Conservation (phyloP, 2,113 vertebrate genomes). For the Nothocercus nigrocapillus region DNA sequence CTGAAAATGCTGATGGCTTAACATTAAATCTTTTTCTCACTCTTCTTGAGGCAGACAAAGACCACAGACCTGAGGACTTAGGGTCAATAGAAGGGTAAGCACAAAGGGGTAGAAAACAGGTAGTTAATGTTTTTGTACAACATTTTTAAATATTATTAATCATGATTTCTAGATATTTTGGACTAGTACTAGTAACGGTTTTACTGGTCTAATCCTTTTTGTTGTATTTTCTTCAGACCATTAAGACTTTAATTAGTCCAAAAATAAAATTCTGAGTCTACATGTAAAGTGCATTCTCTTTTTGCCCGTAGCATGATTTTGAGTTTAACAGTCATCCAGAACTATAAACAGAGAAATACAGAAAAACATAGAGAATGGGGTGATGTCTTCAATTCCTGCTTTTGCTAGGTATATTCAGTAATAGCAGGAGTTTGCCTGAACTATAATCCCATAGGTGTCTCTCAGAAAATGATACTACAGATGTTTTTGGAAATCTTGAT, state of each 20-base stretch:
- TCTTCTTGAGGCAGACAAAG: background rate
- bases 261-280: background rate
- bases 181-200: background rate
- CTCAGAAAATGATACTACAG: background rate
- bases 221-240: background rate
- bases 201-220: background rate
- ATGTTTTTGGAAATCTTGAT: background rate
- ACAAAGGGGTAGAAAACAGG: background rate
- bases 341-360: background rate
- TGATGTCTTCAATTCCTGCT: background rate
- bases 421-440: background rate
- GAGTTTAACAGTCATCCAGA: background rate
- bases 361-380: background rate
- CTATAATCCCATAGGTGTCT: background rate
- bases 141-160: background rate
- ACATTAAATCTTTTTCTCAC: background rate
- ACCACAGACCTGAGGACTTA: background rate
- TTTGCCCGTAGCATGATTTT: background rate
- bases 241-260: background rate
- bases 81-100: background rate
- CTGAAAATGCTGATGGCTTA: background rate
- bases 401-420: background rate
- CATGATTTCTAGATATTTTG: background rate
- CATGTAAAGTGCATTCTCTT: rapidly evolving
- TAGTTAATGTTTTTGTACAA: background rate